These are phyloP conservation scores for Hypena proboscidalis DNA, from an alignment of 2,888 invertebrate species.

Conservation along the genomic window DNA sequence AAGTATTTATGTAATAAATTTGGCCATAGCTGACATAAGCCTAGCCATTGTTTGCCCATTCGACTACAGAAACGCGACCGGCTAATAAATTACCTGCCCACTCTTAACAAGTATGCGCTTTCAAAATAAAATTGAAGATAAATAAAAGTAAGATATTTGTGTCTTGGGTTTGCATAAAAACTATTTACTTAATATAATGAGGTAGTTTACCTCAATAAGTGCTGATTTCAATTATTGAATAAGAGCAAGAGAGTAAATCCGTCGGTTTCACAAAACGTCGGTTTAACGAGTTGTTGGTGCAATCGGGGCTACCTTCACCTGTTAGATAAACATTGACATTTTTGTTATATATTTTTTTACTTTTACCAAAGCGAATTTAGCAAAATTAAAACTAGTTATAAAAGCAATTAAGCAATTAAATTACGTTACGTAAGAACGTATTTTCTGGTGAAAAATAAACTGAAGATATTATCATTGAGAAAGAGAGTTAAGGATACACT, in stretches of 20 bases:
- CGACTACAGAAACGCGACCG: slow-evolving; percentile 22
- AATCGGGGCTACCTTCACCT: too few relatives aligned
- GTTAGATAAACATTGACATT: too few relatives aligned
- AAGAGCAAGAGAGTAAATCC: not conserved
- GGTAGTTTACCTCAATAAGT: not conserved
- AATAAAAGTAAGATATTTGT: slow-evolving; percentile 11
- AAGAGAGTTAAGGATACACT: too few relatives aligned
- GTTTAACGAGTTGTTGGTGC: too few relatives aligned
- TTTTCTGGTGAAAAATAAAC: too few relatives aligned
- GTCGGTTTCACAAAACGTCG: too few relatives aligned
- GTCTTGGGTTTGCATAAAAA: not conserved
- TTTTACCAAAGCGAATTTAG: too few relatives aligned
- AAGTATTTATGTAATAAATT: slow-evolving; percentile 23
- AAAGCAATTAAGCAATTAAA: too few relatives aligned
- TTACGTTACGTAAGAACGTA: too few relatives aligned
- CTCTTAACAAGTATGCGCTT: slow-evolving; percentile 17
- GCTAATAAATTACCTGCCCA: slow-evolving; percentile 28
- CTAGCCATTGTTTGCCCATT: slow-evolving; percentile 31
- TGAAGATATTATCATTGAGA: too few relatives aligned
- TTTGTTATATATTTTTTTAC: too few relatives aligned
- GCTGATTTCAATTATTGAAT: not conserved
- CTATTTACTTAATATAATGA: not conserved
- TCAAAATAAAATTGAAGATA: slow-evolving; percentile 22
- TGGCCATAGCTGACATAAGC: slow-evolving; percentile 16
- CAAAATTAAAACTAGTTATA: too few relatives aligned